Evolutionary conservation across 2,797 vertebrate species (phyloP), one percentile per base, ranked within the genome.

Genomic region (Artibeus lituratus): DNA sequence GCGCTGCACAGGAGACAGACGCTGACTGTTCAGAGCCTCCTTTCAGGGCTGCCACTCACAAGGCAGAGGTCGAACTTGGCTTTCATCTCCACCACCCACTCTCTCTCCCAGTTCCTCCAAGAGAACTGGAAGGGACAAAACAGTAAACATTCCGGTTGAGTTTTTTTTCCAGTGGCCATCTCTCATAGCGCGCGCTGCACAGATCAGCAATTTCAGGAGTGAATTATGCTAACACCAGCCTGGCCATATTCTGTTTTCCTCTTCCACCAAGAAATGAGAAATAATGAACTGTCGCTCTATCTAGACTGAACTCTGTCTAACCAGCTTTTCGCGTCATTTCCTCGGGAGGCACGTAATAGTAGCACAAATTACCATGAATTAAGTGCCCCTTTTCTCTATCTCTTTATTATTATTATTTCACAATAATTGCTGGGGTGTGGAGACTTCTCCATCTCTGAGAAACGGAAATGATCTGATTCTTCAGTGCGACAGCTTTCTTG

Each of bases 181-280:
- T 74, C 91, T 93, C 91, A 57, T 47, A 42, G 39, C 65, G 67
- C 29, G 69, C 86, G 74, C 85, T 87, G 89, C 94, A 76, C 11
- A 81, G 91, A 95, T 97, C 97, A 96, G 97, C 97, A 96, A 92
- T 96, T 97, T 96, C 89, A 53, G 11, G 47, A 95, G 89, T 73
- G 76, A 96, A 96, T 97, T 97, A 97, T 97, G 97, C 96, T 96
- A 97, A 97, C 97, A 91, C 76, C 49, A 32, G 69, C 53, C 94
- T 77, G 82, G 94, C 83, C 94, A 32, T 73, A 80, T 94, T 77
- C 96, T 93, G 32, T 91, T 90, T 92, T 93, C 85, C 95, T 92
- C 95, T 94, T 89, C 93, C 76, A 65, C 91, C 81, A 39, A 90
- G 92, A 96, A 97, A 96, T 78, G 77, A 95, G 94, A 94, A 95